Evolutionary conservation across 2,797 vertebrate genomes (phyloP).

Genomic region (Falco berigora): DNA sequence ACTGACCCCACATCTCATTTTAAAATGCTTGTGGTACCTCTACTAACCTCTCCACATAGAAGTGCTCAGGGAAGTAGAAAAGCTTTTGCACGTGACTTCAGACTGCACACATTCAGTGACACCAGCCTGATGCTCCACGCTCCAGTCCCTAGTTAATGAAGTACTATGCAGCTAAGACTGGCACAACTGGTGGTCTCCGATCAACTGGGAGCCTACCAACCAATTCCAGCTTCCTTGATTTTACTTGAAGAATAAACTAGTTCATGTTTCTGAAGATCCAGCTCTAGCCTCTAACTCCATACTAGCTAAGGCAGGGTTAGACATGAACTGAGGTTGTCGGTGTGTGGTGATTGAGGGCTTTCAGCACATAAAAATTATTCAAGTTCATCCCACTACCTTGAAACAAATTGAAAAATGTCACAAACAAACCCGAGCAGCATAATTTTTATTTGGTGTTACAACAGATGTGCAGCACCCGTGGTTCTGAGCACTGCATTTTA

Average conservation of each 20-base stretch:
- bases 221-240: neutral
- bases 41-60: neutral
- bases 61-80: neutral
- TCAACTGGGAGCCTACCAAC: neutral
- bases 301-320: neutral
- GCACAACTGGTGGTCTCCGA: neutral
- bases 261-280: neutral
- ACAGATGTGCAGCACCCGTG: slow-evolving; percentile 18
- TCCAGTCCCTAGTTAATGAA: neutral
- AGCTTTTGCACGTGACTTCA: neutral
- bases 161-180: neutral
- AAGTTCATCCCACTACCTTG: neutral
- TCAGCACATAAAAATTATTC: neutral
- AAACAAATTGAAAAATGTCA: slow-evolving; percentile 61
- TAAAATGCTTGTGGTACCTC: neutral
- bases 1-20: neutral
- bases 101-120: rapidly evolving
- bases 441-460: slow-evolving; percentile 84
- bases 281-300: neutral
- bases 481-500: slow-evolving; percentile 17
- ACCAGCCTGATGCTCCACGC: neutral
- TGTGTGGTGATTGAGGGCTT: neutral
- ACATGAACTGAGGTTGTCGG: neutral
- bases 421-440: slow-evolving; percentile 79
- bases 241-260: neutral